Percentiles rank a stretch among this genome's conserved stretches.
These are phyloP conservation scores for Spatulosminthurus flaviceps DNA, from an alignment of 2,888 invertebrate species.

Conservation along the genomic window DNA sequence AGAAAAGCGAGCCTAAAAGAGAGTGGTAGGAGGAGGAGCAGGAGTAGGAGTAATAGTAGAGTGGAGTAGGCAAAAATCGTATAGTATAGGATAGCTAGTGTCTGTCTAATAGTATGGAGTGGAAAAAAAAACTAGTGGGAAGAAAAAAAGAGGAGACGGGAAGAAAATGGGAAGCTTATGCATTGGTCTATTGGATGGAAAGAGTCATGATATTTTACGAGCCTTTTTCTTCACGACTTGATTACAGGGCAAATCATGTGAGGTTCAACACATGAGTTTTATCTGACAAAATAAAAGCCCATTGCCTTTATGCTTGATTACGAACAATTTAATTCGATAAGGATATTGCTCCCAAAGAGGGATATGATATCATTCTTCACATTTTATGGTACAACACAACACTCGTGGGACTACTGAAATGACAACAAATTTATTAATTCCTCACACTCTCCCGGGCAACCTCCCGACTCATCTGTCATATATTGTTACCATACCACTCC, in stretches of 20 bases:
- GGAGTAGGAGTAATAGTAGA: background rate
- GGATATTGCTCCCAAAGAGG: constrained; percentile 54
- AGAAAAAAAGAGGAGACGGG: background rate
- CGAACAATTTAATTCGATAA: constrained; percentile 62
- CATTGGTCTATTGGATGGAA: background rate
- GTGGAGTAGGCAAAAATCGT: too few species aligned
- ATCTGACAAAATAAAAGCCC: constrained; percentile 55
- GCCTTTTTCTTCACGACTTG: constrained; percentile 52
- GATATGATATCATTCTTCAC: constrained; percentile 59
- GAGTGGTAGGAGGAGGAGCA: background rate
- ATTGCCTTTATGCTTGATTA: constrained; percentile 58
- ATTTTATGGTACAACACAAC: constrained; percentile 60
- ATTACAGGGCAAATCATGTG: constrained; percentile 44
- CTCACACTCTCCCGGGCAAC: constrained; percentile 51
- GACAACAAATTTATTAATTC: constrained; percentile 62
- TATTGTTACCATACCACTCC: constrained; percentile 49
- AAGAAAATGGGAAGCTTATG: constrained; percentile 15
- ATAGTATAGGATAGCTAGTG: too few species aligned
- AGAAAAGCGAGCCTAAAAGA: constrained; percentile 4
- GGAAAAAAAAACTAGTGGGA: background rate
- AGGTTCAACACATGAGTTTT: constrained; percentile 45
- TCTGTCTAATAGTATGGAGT: too few species aligned
- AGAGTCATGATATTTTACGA: constrained; percentile 51
- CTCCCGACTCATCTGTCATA: constrained; percentile 58
- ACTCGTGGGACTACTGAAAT: constrained; percentile 62